Percentiles rank a stretch among this genome's conserved stretches.
These are phyloP conservation scores for Catotricha subobsoleta DNA, from an alignment of 2,888 invertebrate species.

Conservation along the genomic window DNA sequence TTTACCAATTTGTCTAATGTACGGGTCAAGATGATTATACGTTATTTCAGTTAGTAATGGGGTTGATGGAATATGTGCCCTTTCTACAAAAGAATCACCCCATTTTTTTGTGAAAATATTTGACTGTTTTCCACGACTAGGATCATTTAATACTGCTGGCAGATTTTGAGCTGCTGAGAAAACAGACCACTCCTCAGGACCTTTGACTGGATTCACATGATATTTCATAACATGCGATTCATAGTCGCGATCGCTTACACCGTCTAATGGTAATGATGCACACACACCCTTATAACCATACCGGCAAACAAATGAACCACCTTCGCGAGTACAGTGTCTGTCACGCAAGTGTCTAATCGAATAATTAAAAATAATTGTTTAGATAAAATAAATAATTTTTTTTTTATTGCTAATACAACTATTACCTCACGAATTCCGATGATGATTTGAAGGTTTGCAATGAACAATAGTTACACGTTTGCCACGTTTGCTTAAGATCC, in stretches of 20 bases:
- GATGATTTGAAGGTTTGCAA: conserved; percentile 37
- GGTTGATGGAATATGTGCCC: conserved; percentile 55
- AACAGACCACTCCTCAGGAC: conserved; percentile 34
- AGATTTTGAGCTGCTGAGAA: conserved; percentile 87
- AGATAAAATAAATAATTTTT: background rate
- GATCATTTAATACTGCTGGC: conserved; percentile 90
- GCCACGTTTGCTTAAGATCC: conserved; percentile 29
- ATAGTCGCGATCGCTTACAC: conserved; percentile 74
- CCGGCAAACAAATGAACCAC: conserved; percentile 69
- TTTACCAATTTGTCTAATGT: conserved; percentile 59
- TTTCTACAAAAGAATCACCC: conserved; percentile 89
- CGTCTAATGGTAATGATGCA: conserved; percentile 71
- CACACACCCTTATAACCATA: conserved; percentile 80
- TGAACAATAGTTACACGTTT: conserved; percentile 43
- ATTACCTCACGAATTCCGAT: conserved; percentile 42
- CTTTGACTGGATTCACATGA: conserved; percentile 32
- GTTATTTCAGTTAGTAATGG: conserved; percentile 69
- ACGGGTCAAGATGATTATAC: conserved; percentile 68
- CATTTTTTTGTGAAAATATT: conserved; percentile 94
- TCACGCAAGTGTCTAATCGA: conserved; percentile 61
- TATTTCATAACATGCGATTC: conserved; percentile 64
- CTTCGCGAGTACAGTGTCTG: conserved; percentile 66
- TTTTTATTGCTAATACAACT: conserved; percentile 10
- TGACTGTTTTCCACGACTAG: conserved; percentile 72
- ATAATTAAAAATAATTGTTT: background rate